Evolutionary conservation across 2,888 invertebrate genomes (phyloP), one percentile per base, ranked within the genome.

Genomic region (Heteromurus nitidus): DNA sequence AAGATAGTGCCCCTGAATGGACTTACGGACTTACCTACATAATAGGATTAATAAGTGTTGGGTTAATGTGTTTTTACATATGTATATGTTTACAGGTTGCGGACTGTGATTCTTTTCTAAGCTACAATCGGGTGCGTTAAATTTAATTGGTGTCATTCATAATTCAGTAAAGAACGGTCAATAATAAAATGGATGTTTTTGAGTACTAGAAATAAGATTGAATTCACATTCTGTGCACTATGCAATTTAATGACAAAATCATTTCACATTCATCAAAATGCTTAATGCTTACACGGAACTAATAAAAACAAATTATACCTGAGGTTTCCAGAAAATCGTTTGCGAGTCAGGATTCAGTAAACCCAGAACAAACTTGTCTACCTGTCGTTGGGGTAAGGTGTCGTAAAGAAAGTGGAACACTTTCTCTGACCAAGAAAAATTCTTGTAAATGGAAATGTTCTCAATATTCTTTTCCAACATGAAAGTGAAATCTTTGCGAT

Each of bases 391-490:
- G 0, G 79, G 79, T 18, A 79, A 30, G 3, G 0, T 3, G 2
- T 31, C 26, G 24, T 55, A 79, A 50, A 79, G 28, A 1, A 16
- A 11, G 42, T 72, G 79, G n/a, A 79, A 55, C 5, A 72, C 20
- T 1, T 44, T 31, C 65, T 70, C 55, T n/a, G 20, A 11, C 44
- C 7, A 64, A 2, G 70, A 64, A 30, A 22, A 18, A 42, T 72
- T 55, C 3, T 24, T 24, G 47, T 69, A 62, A 22, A 80, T 69
- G 3, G 74, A 36, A 69, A 74, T 80, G 1, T 30, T 28, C 0
- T 22, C n/a, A 13, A 82, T 77, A 42, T 85, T 77, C 3, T 53
- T 67, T 70, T 86, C 84, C 67, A 85, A 53, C 11, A 84, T 13
- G 26, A 31, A 60, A 3, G 70, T 50, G 31, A 85, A 83, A 18